Evolutionary conservation across 2,797 vertebrate genomes (phyloP).

Genomic region (Corythornis leucogaster): DNA sequence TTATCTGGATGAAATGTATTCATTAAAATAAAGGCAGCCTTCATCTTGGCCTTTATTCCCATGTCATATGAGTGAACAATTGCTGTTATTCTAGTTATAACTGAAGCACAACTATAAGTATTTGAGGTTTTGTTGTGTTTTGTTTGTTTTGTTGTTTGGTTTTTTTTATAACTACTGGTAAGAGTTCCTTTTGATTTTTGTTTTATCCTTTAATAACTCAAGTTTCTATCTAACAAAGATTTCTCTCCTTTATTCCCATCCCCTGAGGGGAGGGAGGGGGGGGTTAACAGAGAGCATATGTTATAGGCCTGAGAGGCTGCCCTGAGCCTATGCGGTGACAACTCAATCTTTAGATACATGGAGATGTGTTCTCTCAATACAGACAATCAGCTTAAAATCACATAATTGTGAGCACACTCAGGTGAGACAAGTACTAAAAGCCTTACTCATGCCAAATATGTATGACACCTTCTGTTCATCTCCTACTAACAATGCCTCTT

Average conservation of each 20-base stretch:
- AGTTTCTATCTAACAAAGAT: not conserved
- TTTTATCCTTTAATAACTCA: not conserved
- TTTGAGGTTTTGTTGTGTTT: no score
- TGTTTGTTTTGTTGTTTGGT: no score
- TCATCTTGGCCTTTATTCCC: not conserved
- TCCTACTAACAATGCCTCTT: not conserved
- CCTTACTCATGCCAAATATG: not conserved
- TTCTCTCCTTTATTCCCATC: no score
- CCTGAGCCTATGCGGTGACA: no score
- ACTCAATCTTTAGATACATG: not conserved
- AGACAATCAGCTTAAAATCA: not conserved
- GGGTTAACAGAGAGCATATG: no score
- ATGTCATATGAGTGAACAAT: not conserved
- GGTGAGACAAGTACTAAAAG: not conserved
- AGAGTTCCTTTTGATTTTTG: not conserved
- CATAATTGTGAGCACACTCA: no score
- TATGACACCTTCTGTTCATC: not conserved
- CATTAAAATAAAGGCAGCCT: not conserved
- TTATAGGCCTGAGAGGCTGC: no score
- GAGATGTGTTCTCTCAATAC: not conserved
- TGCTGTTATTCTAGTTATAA: not conserved
- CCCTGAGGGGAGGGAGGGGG: no score
- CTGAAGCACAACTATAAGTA: not conserved
- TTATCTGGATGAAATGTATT: not conserved
- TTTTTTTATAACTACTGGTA: not conserved